phyloP scores from a whole-genome alignment of 2,888 invertebrate species.

The Anagyrus pseudococci region DNA sequence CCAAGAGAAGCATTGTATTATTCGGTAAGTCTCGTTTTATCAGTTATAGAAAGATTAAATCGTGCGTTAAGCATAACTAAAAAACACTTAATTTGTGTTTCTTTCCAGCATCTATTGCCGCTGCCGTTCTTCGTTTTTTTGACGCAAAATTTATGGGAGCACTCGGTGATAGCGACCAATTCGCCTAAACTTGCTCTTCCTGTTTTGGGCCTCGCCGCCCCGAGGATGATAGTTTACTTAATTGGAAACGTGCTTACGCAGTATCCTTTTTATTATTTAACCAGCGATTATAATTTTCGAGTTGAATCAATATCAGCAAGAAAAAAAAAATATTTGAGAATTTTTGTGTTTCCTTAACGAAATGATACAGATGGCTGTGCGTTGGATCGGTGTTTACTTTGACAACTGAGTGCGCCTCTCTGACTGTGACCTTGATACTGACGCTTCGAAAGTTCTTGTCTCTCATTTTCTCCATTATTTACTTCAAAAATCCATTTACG shows the following conservation, averaged over 20 bases:
- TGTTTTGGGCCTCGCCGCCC: slow-evolving; percentile 69
- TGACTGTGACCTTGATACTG: slow-evolving; percentile 94
- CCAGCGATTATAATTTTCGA: too few relatives aligned
- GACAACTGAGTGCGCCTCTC: slow-evolving; percentile 91
- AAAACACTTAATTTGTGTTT: slow-evolving; percentile 27
- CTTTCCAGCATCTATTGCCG: slow-evolving; percentile 82
- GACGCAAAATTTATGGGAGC: slow-evolving; percentile 77
- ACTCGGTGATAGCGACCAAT: slow-evolving; percentile 73
- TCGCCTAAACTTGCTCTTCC: slow-evolving; percentile 69
- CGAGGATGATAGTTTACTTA: slow-evolving; percentile 79
- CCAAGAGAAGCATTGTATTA: slow-evolving; percentile 88
- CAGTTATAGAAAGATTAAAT: not conserved
- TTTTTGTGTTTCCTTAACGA: slow-evolving; percentile 43
- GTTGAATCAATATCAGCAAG: too few relatives aligned
- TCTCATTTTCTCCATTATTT: slow-evolving; percentile 91
- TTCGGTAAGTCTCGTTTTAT: slow-evolving; percentile 65
- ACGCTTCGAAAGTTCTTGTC: slow-evolving; percentile 96
- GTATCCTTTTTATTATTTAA: slow-evolving; percentile 66
- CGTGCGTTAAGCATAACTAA: not conserved
- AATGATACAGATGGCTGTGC: slow-evolving; percentile 73
- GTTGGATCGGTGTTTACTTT: slow-evolving; percentile 94
- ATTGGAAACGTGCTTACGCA: slow-evolving; percentile 86
- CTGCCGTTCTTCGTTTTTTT: slow-evolving; percentile 88
- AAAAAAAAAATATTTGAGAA: not conserved
- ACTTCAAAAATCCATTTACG: slow-evolving; percentile 95